Evolutionary conservation across 2,888 invertebrate genomes (phyloP), one percentile per base, ranked within the genome.

Genomic region (Ophioninae sp.): DNA sequence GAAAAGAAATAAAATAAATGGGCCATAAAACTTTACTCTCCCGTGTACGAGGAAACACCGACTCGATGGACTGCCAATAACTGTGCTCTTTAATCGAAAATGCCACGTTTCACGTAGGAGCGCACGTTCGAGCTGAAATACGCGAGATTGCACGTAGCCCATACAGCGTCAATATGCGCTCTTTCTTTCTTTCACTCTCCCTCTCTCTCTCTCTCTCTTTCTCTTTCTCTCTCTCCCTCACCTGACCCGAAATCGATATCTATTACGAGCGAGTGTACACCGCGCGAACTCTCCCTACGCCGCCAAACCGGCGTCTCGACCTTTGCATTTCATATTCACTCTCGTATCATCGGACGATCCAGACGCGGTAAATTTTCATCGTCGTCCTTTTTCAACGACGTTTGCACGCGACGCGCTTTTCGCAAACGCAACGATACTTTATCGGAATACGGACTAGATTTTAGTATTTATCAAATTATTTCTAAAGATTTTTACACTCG

Each of bases 231-330:
- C 23, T 62, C 62, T 23, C 13, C 77, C 85, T 83, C 86, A 82
- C 82, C 85, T 85, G 72, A 79, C 77, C 79, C 78, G 64, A 77
- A 84, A 85, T 85, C 85, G 72, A 85, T 85, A 83, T 79, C 74
- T 81, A 79, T 79, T 79, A 82, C 79, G 68, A 81, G 44, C 68
- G 6, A 21, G 39, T 61, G 23, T 30, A 76, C 50, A 7, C 74
- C 70, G 59, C 62, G 67, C 62, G 20, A 57, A 56, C 37, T 72
- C 76, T 30, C 56, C 65, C 81, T 61, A 61, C 56, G 70, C 75
- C 81, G 81, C 81, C 83, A 67, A 75, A 75, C 61, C 72, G 84
- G 81, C 84, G 78, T 79, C 78, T 64, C 85, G 86, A 86, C 83
- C 85, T 86, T 86, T 86, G 82, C 85, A 78, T 84, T 81, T 79